Base-by-base conservation (phyloP, 1,140 invertebrate species). In the Leptinotarsa defecta region DNA sequence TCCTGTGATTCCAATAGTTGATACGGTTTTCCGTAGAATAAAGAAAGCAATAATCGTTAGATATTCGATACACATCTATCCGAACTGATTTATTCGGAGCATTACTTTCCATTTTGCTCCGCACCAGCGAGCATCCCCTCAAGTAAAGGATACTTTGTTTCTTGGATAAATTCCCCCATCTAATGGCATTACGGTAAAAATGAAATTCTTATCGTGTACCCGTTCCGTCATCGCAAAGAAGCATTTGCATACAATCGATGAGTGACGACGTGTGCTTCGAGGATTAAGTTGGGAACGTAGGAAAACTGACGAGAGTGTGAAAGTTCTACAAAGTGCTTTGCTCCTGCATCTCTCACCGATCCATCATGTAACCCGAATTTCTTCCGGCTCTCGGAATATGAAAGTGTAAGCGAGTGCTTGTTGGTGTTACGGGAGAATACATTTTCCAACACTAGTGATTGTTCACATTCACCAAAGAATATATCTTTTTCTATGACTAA, bases 171-270 rank as follows among this genome's bases (percentile, higher is more conserved):
- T 57, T 67, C 27, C 64, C 17, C 27, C 27, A 34, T 67, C 64
- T 67, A 67, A 67, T 67, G 22, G 64, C 27, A 24, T 67, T 24
- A 67, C 11, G 27, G 6, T 34, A 68, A 68, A 68, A 68, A 68
- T 43, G 67, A 48, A 68, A 68, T 13, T 68, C 67, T 48, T 68
- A 43, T 68, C 34, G n/a, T 68, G 34, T 68, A 68, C 67, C 13
- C 67, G 67, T 68, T 68, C 15, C 67, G 34, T 68, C 24, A 68
- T 68, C 67, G 43, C 13, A n/a, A 19, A 57, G 34, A n/a, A 57
- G 52, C 67, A 68, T 77, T 79, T 79, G 65, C 75, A 76, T 77
- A 79, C 75, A 79, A 79, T 79, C 78, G 78, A 79, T 77, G 78
- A 79, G 75, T 77, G 74, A 79, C 75, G 77, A 74, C 71, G 78